Evolutionary conservation across 1,140 invertebrate species (phyloP).

Genomic region (Parapsyche elsis): DNA sequence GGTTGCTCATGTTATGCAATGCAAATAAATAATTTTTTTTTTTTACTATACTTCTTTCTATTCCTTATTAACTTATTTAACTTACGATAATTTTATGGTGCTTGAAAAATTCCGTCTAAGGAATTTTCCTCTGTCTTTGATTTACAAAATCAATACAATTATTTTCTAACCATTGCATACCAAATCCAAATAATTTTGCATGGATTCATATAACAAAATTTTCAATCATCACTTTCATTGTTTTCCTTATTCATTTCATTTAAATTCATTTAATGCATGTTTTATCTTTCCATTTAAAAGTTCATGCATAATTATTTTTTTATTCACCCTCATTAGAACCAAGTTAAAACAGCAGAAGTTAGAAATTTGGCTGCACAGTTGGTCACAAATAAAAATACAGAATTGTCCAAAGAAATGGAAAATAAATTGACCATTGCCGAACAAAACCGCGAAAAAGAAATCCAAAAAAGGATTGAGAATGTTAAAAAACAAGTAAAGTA

Average conservation of each 20-base stretch:
- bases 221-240: not conserved
- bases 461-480: conserved; percentile 82
- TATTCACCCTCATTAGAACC: conserved; percentile 66
- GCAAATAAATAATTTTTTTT: too few species aligned
- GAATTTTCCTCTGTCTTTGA: too few species aligned
- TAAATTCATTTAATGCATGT: not conserved
- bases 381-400: conserved; percentile 72
- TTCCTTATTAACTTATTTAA: not conserved
- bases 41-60: not conserved
- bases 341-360: conserved; percentile 76
- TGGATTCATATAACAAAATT: not conserved
- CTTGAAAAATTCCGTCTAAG: not conserved
- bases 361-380: conserved; percentile 72
- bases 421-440: conserved; percentile 79
- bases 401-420: conserved; percentile 77
- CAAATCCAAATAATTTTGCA: too few species aligned
- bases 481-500: conserved; percentile 80
- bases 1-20: too few species aligned
- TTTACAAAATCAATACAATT: not conserved
- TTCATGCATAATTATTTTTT: conserved; percentile 12
- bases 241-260: not conserved
- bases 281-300: not conserved
- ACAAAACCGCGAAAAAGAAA: conserved; percentile 81
- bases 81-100: too few species aligned
- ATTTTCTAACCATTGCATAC: not conserved